Evolutionary conservation across 2,797 vertebrate genomes (phyloP), one percentile per base, ranked within the genome.

Genomic region (Acanthurus tractus): DNA sequence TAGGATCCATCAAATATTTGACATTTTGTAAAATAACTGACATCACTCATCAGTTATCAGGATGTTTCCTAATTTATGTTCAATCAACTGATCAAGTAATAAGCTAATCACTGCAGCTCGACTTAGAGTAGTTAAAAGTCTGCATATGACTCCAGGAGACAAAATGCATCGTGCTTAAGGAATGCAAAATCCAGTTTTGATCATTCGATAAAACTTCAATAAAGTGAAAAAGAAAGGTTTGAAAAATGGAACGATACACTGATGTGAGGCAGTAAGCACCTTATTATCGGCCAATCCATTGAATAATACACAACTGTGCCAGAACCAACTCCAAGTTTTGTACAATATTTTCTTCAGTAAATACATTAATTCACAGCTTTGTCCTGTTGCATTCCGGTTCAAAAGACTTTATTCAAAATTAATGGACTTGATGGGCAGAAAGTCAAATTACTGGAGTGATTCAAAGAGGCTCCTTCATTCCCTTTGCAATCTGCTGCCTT

Each of bases 401-500:
- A 48, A 53, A 61, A 55, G 18, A 64, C 17, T 53, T 38, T 29
- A 2, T 55, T 49, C 25, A 55, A 74, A 64, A 62, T 44, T 50
- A 45, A 68, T 44, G 18, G 14, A 48, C 36, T 13, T 52, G 44
- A 53, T 57, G 8, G 36, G 45, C 29, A 69, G n/a, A 76, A 56
- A 67, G 48, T 50, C 38, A 74, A 66, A 70, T 54, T 53, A 64
- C 46, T 56, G 22, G 2, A 59, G 54, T 22, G 49, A 25, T 68
- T 82, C 66, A 49, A 38, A 64, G 8, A 70, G 45, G 20, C 56
- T 72, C 55, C 2, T 45, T 40, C 29, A 50, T 46, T 54, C 58
- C 40, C 56, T 74, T 63, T 15, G 53, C 56, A 65, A 42, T 72
- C 34, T 67, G 13, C 38, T 63, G 45, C 64, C n/a, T 67, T 46